A percentile compares a stretch with the other conserved stretches of the same genome.
These are phyloP conservation scores for Sebastes itinus DNA, from an alignment of 2,797 vertebrate genomes.

Conservation along the genomic window DNA sequence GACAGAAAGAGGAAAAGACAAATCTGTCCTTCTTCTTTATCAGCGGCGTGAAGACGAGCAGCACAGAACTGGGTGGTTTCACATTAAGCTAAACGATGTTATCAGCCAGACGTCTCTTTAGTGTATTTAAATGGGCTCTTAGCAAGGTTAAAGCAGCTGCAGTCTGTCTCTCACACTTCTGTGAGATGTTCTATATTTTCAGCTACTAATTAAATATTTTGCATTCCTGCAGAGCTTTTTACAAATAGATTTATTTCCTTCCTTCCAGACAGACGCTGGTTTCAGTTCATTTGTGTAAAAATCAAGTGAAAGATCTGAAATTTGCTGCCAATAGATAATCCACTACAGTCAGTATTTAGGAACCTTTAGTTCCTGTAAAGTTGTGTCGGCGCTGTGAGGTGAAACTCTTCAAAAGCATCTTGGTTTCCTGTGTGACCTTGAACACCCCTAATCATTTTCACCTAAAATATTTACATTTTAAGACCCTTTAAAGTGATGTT, in stretches of 20 bases:
- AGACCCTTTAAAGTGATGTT: not conserved
- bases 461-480: not conserved
- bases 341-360: not conserved
- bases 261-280: not conserved
- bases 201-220: not conserved
- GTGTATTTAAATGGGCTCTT: constrained; percentile 60
- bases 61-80: constrained; percentile 58
- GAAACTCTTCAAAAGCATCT: not conserved
- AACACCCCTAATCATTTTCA: not conserved
- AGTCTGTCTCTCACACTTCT: not conserved
- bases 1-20: constrained; percentile 33
- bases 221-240: not conserved
- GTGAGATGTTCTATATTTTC: not conserved
- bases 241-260: not conserved
- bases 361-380: not conserved
- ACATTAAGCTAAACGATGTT: constrained; percentile 58
- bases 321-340: not conserved
- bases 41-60: constrained; percentile 40
- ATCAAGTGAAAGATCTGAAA: not conserved
- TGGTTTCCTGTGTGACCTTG: not conserved
- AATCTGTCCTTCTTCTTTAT: constrained; percentile 59
- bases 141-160: constrained; percentile 57
- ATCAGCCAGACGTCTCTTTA: constrained; percentile 57
- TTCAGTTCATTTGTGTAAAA: not conserved
- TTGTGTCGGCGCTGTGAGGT: not conserved